A percentile compares a stretch with the other conserved stretches of the same genome.
These are phyloP conservation scores for Onychostoma macrolepis DNA, from an alignment of 2,113 vertebrate species.

Conservation along the genomic window DNA sequence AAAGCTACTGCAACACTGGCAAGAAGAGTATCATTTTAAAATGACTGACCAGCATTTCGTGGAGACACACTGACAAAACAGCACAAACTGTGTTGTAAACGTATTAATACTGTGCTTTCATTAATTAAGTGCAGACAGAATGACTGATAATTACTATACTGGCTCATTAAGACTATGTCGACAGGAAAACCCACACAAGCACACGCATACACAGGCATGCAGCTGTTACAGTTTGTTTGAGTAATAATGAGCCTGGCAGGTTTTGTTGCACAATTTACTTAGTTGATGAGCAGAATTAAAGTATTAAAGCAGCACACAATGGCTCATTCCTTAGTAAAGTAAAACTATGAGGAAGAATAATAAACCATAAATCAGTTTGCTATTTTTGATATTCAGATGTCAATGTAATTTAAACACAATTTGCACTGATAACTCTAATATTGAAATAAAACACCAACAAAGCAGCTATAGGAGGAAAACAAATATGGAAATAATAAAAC, in stretches of 20 bases:
- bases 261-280: conserved; percentile 69
- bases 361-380: neutral
- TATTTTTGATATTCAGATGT: neutral
- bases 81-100: neutral
- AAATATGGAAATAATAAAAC: neutral
- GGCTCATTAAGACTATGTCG: conserved; percentile 73
- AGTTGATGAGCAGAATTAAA: conserved; percentile 62
- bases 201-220: conserved; percentile 57
- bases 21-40: neutral
- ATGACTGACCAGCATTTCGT: conserved; percentile 7
- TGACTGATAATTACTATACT: conserved; percentile 72
- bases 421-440: neutral
- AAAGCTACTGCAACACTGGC: neutral
- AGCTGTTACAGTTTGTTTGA: conserved; percentile 70
- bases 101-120: conserved; percentile 66
- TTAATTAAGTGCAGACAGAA: conserved; percentile 63
- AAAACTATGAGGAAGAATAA: conserved; percentile 17
- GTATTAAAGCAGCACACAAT: conserved; percentile 65
- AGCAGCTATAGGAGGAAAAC: neutral
- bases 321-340: conserved; percentile 42
- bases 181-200: conserved; percentile 52
- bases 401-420: conserved; percentile 1
- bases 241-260: conserved; percentile 72
- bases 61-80: conserved; percentile 7
- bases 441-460: neutral